Evolutionary conservation across 2,113 vertebrate genomes (phyloP).

Genomic region (Micromys minutus): DNA sequence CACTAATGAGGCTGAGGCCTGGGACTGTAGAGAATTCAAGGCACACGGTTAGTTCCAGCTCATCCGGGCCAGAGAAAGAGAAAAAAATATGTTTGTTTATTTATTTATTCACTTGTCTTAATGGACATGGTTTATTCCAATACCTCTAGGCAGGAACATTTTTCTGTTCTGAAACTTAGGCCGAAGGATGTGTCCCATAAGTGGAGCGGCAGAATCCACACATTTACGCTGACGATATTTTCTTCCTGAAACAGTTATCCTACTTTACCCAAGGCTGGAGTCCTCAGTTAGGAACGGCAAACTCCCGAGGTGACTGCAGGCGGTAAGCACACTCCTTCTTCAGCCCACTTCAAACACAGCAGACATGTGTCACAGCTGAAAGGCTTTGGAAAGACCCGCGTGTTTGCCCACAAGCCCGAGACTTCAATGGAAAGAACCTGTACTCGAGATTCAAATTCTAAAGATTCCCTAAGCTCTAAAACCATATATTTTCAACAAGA

Average conservation of each 20-base stretch:
- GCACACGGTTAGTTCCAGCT: neutral
- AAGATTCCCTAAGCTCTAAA: constrained; percentile 38
- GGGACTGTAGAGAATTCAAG: neutral
- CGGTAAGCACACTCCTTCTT: neutral
- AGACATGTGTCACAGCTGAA: neutral
- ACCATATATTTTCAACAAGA: constrained; percentile 21
- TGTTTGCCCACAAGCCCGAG: constrained; percentile 20
- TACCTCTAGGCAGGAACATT: neutral
- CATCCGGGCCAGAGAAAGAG: neutral
- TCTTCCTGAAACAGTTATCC: neutral
- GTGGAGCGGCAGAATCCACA: neutral
- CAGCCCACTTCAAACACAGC: neutral
- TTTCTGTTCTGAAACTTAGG: constrained; percentile 9
- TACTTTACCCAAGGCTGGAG: neutral
- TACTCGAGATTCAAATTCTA: constrained; percentile 4
- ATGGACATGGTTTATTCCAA: neutral
- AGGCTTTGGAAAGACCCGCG: neutral
- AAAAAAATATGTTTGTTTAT: neutral
- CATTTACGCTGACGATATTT: neutral
- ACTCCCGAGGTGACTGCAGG: neutral
- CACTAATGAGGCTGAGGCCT: neutral
- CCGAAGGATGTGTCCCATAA: neutral
- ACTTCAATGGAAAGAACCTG: constrained; percentile 17
- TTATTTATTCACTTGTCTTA: neutral
- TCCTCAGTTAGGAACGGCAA: neutral